A percentile compares a stretch with the other conserved stretches of the same genome.
Conservation (phyloP, 2,797 vertebrate genomes). For the Lepidocolaptes lacrymiger region DNA sequence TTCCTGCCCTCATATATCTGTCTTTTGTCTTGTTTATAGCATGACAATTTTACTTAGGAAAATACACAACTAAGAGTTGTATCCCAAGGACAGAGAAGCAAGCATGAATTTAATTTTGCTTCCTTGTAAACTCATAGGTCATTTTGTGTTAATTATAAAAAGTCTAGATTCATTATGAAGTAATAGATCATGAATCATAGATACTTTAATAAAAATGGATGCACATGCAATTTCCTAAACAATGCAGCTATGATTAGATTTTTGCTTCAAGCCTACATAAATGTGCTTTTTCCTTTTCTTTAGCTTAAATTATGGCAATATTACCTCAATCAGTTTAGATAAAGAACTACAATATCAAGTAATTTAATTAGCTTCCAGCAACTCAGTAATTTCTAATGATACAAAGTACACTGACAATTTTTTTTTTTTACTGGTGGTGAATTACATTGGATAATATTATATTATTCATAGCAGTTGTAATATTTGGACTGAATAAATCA, state of each 20-base stretch:
- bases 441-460: slow-evolving; percentile 30
- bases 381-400: slow-evolving; percentile 9
- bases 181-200: slow-evolving; percentile 35
- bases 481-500: slow-evolving; percentile 15
- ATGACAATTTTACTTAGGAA: neutral
- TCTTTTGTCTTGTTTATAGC: neutral
- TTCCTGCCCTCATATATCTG: neutral
- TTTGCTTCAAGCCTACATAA: slow-evolving; percentile 47
- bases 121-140: neutral
- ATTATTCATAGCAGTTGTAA: neutral
- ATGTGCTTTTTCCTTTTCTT: slow-evolving; percentile 27
- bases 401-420: slow-evolving; percentile 11
- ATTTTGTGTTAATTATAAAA: slow-evolving; percentile 49
- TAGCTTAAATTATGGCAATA: slow-evolving; percentile 50
- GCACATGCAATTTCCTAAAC: slow-evolving; percentile 47
- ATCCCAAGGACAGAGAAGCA: neutral
- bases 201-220: slow-evolving; percentile 58
- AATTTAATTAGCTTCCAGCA: slow-evolving; percentile 60
- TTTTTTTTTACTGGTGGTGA: slow-evolving; percentile 10
- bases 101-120: neutral
- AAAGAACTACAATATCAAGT: slow-evolving; percentile 56
- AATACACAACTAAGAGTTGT: neutral
- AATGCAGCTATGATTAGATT: slow-evolving; percentile 66
- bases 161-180: slow-evolving; percentile 45
- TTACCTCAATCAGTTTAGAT: slow-evolving; percentile 59